phyloP scores from a whole-genome alignment of 2,888 invertebrate genomes.

The Scelioninae gen. 2 region DNA sequence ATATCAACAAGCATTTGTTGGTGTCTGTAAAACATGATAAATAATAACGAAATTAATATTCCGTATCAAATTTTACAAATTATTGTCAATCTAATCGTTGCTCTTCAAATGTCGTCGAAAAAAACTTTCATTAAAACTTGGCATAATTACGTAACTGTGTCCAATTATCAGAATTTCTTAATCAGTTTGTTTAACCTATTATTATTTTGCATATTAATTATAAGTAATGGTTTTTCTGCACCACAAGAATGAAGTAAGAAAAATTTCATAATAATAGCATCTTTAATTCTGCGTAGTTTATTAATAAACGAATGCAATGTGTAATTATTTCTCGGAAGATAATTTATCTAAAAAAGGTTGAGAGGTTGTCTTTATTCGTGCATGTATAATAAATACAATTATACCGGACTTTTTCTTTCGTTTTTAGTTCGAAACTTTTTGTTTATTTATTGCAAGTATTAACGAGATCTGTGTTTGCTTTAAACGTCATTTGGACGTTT shows the following conservation, averaged over 20 bases:
- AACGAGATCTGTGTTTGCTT: no score
- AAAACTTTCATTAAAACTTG: no score
- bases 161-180: no score
- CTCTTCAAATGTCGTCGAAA: no score
- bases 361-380: slow-evolving; percentile 4
- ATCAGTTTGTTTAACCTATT: slow-evolving; percentile 9
- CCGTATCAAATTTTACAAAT: no score
- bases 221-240: not conserved
- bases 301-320: slow-evolving; percentile 19
- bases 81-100: no score
- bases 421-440: not conserved
- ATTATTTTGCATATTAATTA: slow-evolving; percentile 5
- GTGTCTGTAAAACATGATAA: no score
- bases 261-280: slow-evolving; percentile 10
- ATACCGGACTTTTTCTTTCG: not conserved
- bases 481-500: not conserved
- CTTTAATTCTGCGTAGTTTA: slow-evolving; percentile 12
- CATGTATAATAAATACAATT: slow-evolving; percentile 11
- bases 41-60: no score
- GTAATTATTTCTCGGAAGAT: slow-evolving; percentile 15
- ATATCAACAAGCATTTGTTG: no score
- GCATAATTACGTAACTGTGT: no score
- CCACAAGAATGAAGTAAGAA: not conserved
- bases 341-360: slow-evolving; percentile 9
- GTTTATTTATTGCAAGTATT: no score